Base-by-base conservation (phyloP, 2,888 invertebrate genomes). In the Microlaimidae sp. region DNA sequence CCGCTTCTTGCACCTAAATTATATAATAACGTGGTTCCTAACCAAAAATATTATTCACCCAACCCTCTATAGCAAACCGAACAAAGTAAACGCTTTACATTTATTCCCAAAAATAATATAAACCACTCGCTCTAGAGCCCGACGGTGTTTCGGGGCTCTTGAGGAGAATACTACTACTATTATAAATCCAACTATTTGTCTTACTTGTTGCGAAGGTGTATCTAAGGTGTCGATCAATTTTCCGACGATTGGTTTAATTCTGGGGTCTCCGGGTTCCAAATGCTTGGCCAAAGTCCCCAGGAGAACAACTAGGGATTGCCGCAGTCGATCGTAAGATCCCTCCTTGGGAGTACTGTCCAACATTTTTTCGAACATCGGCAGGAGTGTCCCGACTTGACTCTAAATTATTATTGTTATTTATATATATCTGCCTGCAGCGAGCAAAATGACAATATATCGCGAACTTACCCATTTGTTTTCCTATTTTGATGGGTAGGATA, bases 241-340 rank as follows among this genome's bases (percentile, higher is more conserved):
- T 63, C 81, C 80, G 7, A 95, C 83, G 65, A 97, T 95, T n/a
- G 93, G 57, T 17, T 57, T 55, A 19, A 63, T 49, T 29, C 57
- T 71, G 5, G 38, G 38, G 7, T 10, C 17, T 7, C 32, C 32
- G 2, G 81, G 79, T 74, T 93, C 90, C 65, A 95, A 79, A 78
- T 95, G 92, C 43, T 87, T 80, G n/a, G 95, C 95, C 62, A 97
- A 76, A 0, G 87, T 88, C 3, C 97, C 97, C 83, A 97, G 89
- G 53, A 97, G 77, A 69, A 97, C 85, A 52, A 49, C 63, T 52
- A 97, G 89, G 57, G 89, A 85, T 72, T 95, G 92, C 23, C 95
- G 81, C 51, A 92, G 86, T 17, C n/a, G n/a, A n/a, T n/a, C n/a
- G n/a, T n/a, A n/a, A n/a, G n/a, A n/a, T n/a, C n/a, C n/a, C n/a